Percentiles rank a stretch among this genome's conserved stretches.
These are phyloP conservation scores for Oopsacas minuta DNA, from an alignment of 37 sponge, comb jelly and placozoan species.

Conservation along the genomic window DNA sequence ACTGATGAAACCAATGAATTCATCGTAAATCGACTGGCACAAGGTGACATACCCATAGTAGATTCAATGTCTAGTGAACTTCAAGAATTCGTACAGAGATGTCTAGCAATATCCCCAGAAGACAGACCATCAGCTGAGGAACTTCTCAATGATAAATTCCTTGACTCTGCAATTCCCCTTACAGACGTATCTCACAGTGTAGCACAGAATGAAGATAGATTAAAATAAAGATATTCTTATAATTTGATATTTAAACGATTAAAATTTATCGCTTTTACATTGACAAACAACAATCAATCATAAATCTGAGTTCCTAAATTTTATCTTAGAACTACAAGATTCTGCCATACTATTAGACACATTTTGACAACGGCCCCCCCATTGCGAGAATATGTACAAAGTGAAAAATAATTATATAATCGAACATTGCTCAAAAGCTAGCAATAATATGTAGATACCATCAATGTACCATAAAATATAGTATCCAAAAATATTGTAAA, in stretches of 20 bases:
- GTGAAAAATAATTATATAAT: no score
- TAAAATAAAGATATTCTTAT: neutral
- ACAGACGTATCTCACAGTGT: neutral
- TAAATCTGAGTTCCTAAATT: no score
- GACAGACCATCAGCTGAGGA: neutral
- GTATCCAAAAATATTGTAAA: no score
- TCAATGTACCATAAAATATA: no score
- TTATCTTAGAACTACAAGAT: no score
- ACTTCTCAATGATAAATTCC: constrained; percentile 14
- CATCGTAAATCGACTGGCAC: neutral
- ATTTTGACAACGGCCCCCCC: no score
- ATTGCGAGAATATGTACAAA: no score
- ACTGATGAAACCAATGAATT: neutral
- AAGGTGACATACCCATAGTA: neutral
- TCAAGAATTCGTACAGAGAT: neutral
- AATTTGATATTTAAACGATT: neutral
- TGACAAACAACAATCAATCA: neutral
- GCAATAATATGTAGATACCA: no score
- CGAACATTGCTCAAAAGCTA: no score
- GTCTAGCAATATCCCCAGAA: neutral
- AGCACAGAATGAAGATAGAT: neutral
- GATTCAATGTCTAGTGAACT: neutral
- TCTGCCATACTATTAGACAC: no score
- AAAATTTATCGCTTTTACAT: neutral
- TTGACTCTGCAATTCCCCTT: neutral